Conservation (phyloP, 2,113 vertebrate species). For the Craseonycteris thonglongyai region DNA sequence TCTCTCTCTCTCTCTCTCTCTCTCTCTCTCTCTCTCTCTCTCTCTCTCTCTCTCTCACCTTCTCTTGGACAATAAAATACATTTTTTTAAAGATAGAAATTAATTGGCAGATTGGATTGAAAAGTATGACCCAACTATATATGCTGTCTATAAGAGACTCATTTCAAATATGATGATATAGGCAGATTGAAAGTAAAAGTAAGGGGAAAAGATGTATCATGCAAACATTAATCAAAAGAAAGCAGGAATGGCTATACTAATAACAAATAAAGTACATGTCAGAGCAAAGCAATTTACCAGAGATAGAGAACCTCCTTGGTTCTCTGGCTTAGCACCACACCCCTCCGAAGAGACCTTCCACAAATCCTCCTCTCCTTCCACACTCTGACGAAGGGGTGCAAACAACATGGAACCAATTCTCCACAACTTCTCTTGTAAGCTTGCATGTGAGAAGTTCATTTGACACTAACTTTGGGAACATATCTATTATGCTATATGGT, state of each 20-base stretch:
- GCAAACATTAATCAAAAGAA: background rate
- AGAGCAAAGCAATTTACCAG: background rate
- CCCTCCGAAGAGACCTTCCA: background rate
- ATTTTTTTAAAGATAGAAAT: too few relatives aligned
- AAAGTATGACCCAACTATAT: background rate
- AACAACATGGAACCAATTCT: background rate
- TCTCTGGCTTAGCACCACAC: background rate
- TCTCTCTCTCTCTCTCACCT: too few relatives aligned
- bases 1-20: too few relatives aligned
- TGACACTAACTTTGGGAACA: background rate
- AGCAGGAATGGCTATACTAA: background rate
- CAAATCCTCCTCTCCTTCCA: background rate
- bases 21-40: too few relatives aligned
- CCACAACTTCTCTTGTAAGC: background rate
- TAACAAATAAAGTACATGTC: background rate
- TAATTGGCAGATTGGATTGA: background rate
- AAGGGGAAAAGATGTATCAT: background rate
- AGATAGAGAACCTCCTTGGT: background rate
- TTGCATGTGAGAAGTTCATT: background rate
- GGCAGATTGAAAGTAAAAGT: background rate
- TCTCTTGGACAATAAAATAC: too few relatives aligned
- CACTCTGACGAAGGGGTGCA: background rate
- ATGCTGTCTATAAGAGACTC: background rate
- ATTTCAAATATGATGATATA: background rate
- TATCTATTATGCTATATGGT: background rate